Conservation (phyloP, 2,888 invertebrate species). For the Protodeltote pygarga region DNA sequence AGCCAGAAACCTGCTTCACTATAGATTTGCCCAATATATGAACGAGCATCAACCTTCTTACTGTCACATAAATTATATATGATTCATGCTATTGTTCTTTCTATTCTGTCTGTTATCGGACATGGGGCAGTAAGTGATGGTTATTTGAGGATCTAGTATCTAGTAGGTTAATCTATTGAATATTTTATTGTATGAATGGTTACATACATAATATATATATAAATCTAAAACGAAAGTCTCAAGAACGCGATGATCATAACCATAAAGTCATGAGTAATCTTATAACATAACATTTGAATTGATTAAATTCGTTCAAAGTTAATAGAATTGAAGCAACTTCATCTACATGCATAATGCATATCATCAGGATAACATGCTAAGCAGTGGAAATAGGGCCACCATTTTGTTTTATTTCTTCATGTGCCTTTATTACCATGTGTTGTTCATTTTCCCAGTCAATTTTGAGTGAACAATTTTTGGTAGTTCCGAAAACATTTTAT, state of each 20-base stretch:
- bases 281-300: slow-evolving; percentile 15
- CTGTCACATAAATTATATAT: too few relatives aligned
- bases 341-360: slow-evolving; percentile 43
- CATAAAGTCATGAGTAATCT: neutral
- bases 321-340: slow-evolving; percentile 19
- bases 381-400: slow-evolving; percentile 12
- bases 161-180: too few relatives aligned
- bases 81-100: too few relatives aligned
- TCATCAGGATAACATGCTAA: slow-evolving; percentile 28
- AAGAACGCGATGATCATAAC: neutral
- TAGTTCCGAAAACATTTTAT: slow-evolving; percentile 7
- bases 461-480: slow-evolving; percentile 11
- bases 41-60: too few relatives aligned
- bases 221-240: too few relatives aligned
- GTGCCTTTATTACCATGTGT: slow-evolving; percentile 5
- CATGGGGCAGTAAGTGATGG: too few relatives aligned
- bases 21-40: too few relatives aligned
- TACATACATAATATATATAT: too few relatives aligned
- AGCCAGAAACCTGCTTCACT: too few relatives aligned
- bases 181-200: too few relatives aligned
- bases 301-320: slow-evolving; percentile 23
- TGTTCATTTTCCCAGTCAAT: slow-evolving; percentile 22
- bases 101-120: too few relatives aligned
- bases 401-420: slow-evolving; percentile 26
- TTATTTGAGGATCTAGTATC: too few relatives aligned